Base-by-base conservation (phyloP, 2,888 invertebrate genomes). In the Drosophila prolongata region DNA sequence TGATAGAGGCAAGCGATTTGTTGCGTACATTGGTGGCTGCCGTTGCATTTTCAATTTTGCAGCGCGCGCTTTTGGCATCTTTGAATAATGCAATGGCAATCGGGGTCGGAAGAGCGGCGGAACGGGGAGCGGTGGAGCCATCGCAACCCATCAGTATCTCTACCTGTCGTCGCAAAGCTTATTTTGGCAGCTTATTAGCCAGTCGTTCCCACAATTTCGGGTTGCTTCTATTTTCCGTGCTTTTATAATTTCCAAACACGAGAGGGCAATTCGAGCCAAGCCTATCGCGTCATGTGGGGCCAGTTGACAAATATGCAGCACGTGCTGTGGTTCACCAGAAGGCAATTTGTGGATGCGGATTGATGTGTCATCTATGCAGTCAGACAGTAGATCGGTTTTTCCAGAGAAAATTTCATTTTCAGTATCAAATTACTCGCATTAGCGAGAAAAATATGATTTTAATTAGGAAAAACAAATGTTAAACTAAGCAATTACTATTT, bases 1-100 rank as follows among this genome's bases (percentile, higher is more conserved):
- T 84, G 85, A 82, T 84, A 81, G 86, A 77, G 80, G 80, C 86
- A 82, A 76, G 80, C 86, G 84, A 86, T 85, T 86, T 85, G 82
- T 85, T 85, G 86, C 84, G 84, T 58, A 57, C 73, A 54, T 70
- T 57, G 52, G 54, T 58, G 58, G 66, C 68, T 68, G 64, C 46
- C 66, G 55, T 76, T 84, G 84, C 84, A 86, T 85, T 85, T 85
- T 85, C 84, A 86, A 85, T 85, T 85, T 85, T 57, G 85, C 77
- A 76, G 75, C 74, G 67, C 75, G 78, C 81, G 75, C 78, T 84
- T 67, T 49, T 60, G 71, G 74, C 77, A 78, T 79, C 83, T 83
- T 85, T 83, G 83, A 83, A 82, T 83, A 85, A 82, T 83, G 82
- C 85, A 83, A 80, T 72, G 70, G 75, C 65, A 55, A 44, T 62